These are phyloP conservation scores for Orthosia gracilis DNA, from an alignment of 2,888 invertebrate genomes.

Conservation along the genomic window DNA sequence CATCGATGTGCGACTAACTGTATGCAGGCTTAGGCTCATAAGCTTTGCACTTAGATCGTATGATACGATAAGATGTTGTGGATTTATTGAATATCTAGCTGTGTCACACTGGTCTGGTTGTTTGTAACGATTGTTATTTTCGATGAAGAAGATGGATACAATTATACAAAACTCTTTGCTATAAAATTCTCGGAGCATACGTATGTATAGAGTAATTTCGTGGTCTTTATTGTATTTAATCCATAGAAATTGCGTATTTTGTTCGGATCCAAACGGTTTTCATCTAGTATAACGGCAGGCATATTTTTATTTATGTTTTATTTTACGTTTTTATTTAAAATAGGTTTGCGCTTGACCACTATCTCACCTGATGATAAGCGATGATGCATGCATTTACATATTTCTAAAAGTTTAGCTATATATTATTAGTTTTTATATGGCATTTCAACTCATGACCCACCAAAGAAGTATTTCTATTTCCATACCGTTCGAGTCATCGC, in stretches of 20 bases:
- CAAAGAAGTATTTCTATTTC: background rate
- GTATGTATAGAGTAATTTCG: too few species aligned
- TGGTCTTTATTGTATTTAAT: background rate
- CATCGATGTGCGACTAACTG: constrained; percentile 45
- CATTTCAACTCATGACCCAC: background rate
- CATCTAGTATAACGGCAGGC: background rate
- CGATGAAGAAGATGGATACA: background rate
- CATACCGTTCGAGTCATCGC: background rate
- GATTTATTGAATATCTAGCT: constrained; percentile 30
- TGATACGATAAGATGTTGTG: constrained; percentile 12
- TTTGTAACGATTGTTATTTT: background rate
- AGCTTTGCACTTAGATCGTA: constrained; percentile 21
- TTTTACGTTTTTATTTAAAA: too few species aligned
- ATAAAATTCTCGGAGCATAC: too few species aligned
- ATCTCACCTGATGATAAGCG: too few species aligned
- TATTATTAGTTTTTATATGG: background rate
- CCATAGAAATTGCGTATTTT: background rate
- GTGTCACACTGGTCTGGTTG: too few species aligned
- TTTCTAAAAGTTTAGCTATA: background rate
- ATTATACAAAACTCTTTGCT: background rate
- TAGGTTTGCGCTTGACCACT: too few species aligned
- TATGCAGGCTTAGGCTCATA: background rate
- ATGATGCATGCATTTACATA: background rate
- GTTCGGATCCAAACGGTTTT: background rate
- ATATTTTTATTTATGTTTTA: too few species aligned